phyloP scores from a whole-genome alignment of 1,140 invertebrate genomes.

The Eriosoma lanigerum region DNA sequence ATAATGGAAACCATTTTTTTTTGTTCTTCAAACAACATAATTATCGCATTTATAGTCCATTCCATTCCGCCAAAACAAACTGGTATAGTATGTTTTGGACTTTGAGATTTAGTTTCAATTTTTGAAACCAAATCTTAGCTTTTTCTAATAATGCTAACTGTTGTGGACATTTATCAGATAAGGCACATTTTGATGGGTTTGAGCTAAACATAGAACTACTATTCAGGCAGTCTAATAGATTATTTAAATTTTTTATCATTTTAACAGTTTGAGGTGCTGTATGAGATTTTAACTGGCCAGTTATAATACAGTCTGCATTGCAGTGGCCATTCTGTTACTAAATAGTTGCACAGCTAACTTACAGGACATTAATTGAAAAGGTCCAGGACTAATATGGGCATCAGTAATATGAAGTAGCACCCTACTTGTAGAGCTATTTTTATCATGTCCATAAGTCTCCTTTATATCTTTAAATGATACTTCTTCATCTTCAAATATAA shows the following conservation, averaged over 20 bases:
- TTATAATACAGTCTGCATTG: conserved; percentile 6
- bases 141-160: neutral
- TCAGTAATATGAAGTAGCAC: neutral
- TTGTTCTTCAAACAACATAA: conserved; percentile 7
- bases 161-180: neutral
- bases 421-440: conserved; percentile 3
- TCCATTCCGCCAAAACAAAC: conserved; percentile 7
- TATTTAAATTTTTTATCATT: conserved; percentile 5
- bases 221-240: neutral
- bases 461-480: conserved; percentile 7
- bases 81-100: neutral
- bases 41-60: neutral
- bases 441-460: neutral
- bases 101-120: no score
- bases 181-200: conserved; percentile 8
- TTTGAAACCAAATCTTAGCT: neutral
- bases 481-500: neutral
- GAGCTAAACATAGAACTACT: neutral
- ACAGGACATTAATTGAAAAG: conserved; percentile 9
- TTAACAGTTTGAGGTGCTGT: neutral
- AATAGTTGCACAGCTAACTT: conserved; percentile 14
- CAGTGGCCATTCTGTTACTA: neutral
- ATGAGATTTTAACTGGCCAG: neutral
- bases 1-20: neutral
- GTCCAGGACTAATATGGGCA: neutral